These are phyloP conservation scores for Tetraneura akinire DNA, from an alignment of 1,140 invertebrate species.

Conservation along the genomic window DNA sequence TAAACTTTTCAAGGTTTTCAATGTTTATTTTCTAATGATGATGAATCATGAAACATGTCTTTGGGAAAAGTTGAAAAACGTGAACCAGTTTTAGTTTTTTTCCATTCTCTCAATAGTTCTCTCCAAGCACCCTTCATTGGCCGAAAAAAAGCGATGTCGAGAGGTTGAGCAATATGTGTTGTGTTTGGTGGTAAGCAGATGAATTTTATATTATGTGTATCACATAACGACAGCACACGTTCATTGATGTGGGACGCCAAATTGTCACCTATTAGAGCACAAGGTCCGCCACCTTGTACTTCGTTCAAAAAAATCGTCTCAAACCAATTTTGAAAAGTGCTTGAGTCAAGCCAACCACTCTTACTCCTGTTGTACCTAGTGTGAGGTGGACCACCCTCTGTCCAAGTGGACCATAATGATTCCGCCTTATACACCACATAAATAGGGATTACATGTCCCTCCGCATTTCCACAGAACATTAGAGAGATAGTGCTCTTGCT, in stretches of 20 bases:
- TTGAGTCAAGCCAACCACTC: constrained; percentile 58
- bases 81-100: neutral
- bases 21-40: constrained; percentile 18
- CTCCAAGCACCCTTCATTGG: constrained; percentile 59
- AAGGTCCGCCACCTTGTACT: constrained; percentile 52
- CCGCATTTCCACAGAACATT: constrained; percentile 56
- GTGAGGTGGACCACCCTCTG: constrained; percentile 55
- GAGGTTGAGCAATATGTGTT: constrained; percentile 59
- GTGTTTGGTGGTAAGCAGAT: constrained; percentile 59
- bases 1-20: too few relatives aligned
- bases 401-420: constrained; percentile 58
- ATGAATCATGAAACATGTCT: constrained; percentile 13
- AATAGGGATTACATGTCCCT: constrained; percentile 53
- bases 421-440: constrained; percentile 57
- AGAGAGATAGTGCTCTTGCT: constrained; percentile 54
- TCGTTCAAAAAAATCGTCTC: constrained; percentile 53
- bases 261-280: constrained; percentile 58
- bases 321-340: constrained; percentile 59
- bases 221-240: constrained; percentile 56
- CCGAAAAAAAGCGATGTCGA: constrained; percentile 59
- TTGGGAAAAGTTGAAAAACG: neutral
- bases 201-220: constrained; percentile 58
- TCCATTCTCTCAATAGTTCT: constrained; percentile 55
- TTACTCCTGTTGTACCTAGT: constrained; percentile 57
- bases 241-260: constrained; percentile 58